Conservation (phyloP, 2,113 vertebrate species). For the Dipodomys spectabilis region DNA sequence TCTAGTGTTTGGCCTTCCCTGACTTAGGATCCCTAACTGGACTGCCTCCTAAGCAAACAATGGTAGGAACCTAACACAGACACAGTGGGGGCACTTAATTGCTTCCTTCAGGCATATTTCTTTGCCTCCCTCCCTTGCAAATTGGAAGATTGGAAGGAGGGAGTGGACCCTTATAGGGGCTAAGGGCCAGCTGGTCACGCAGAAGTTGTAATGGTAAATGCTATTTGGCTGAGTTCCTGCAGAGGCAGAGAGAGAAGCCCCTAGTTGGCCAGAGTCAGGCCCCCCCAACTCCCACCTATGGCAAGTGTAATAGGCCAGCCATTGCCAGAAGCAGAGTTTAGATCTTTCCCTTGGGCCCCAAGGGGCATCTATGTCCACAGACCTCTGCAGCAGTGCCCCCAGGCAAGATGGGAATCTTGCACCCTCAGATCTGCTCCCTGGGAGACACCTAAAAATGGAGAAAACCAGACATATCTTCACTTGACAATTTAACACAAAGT, state of each 20-base stretch:
- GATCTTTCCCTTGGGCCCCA: background rate
- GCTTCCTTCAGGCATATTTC: background rate
- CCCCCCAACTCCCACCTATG: background rate
- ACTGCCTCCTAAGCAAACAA: background rate
- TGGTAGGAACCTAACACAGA: background rate
- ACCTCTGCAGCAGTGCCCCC: background rate
- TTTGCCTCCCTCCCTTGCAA: background rate
- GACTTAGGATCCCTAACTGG: background rate
- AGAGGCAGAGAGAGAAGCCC: background rate
- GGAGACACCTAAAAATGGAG: background rate
- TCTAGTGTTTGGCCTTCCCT: background rate
- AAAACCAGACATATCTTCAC: background rate
- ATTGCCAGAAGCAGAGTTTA: background rate
- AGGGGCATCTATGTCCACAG: background rate
- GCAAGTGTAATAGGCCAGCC: background rate
- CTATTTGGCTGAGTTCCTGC: background rate
- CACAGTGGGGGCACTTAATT: background rate
- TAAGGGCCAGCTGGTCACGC: background rate
- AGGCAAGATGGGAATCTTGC: background rate
- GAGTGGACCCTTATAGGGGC: background rate
- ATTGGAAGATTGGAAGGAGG: background rate
- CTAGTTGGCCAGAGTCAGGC: background rate
- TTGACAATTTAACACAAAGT: background rate
- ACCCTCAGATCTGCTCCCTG: background rate
- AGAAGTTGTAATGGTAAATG: background rate